Evolutionary conservation across 2,888 invertebrate species (phyloP), one percentile per base, ranked within the genome.

Genomic region (Campoletis raptor): DNA sequence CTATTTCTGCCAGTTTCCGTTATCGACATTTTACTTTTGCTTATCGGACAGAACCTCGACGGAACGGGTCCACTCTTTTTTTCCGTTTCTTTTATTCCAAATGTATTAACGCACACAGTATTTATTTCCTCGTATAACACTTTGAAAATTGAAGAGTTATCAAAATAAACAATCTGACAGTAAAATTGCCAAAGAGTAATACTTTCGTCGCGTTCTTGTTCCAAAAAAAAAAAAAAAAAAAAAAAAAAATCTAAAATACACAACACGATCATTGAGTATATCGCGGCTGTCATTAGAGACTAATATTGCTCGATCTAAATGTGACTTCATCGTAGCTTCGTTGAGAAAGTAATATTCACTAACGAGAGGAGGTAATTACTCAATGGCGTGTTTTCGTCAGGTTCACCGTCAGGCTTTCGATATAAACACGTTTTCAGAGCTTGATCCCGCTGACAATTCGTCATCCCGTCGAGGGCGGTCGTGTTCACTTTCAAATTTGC

Each of bases 351-450:
- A 92, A 93, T 93, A 93, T 92, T 90, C 91, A 82, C 90, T 93
- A 93, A 93, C 92, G 92, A 93, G 93, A 89, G 89, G 88, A 92
- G 92, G 91, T 92, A 94, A 94, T 94, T 93, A 93, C 93, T 91
- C 91, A 92, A 93, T 94, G 89, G 94, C 94, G 94, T 94, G 94
- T 88, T 84, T 15, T 37, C 79, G 89, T 89, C 89, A 91, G 91
- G 89, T 89, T 84, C 72, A 73, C 70, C 85, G 66, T 72, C 72
- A 83, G 66, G 73, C 78, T 24, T 40, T 67, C 74, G 61, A 66
- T 73, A 36, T 81, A 42, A 66, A 37, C 67, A 70, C 45, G 66
- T 69, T 70, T 77, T 76, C 45, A 76, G 76, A 70, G 74, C 54
- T 81, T 40, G 81, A 79, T 80, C 81, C 83, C 83, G 48, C 61